Percentiles rank a stretch among this genome's conserved stretches.
Evolutionary conservation across 2,888 invertebrate genomes (phyloP).

Genomic region (Drosophila rubida): DNA sequence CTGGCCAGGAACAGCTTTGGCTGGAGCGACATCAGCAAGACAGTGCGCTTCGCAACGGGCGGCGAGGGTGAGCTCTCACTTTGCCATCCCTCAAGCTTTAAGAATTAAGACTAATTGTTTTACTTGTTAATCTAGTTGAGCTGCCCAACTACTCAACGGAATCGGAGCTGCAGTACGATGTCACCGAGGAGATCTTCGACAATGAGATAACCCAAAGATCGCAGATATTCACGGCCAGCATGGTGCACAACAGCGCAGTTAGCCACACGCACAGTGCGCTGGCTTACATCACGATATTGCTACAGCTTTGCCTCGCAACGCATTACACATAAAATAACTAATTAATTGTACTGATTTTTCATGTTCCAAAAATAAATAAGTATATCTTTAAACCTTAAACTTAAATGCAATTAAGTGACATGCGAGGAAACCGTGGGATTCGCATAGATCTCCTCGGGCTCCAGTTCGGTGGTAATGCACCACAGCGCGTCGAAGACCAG

Average conservation of each 20-base stretch:
- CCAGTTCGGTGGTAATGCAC: constrained; percentile 18
- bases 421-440: too few species aligned
- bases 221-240: constrained; percentile 62
- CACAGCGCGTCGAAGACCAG: constrained; percentile 50
- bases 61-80: constrained; percentile 87
- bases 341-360: constrained; percentile 51
- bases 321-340: constrained; percentile 20
- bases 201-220: constrained; percentile 79
- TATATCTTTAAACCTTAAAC: background rate
- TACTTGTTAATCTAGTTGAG: constrained; percentile 71
- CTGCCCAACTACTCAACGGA: constrained; percentile 84
- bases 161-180: constrained; percentile 77
- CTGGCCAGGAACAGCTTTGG: constrained; percentile 93
- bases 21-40: constrained; percentile 92
- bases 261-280: constrained; percentile 12
- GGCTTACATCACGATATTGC: constrained; percentile 14
- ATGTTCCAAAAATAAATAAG: constrained; percentile 46
- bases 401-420: background rate
- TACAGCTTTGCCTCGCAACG: constrained; percentile 17
- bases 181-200: constrained; percentile 67
- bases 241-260: constrained; percentile 45
- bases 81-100: background rate
- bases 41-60: constrained; percentile 91
- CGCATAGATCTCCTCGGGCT: constrained; percentile 26
- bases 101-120: background rate